Percentiles rank a stretch among this genome's conserved stretches.
Evolutionary conservation across 2,113 vertebrate genomes (phyloP).

Genomic region (Urocynchramus pylzowi): DNA sequence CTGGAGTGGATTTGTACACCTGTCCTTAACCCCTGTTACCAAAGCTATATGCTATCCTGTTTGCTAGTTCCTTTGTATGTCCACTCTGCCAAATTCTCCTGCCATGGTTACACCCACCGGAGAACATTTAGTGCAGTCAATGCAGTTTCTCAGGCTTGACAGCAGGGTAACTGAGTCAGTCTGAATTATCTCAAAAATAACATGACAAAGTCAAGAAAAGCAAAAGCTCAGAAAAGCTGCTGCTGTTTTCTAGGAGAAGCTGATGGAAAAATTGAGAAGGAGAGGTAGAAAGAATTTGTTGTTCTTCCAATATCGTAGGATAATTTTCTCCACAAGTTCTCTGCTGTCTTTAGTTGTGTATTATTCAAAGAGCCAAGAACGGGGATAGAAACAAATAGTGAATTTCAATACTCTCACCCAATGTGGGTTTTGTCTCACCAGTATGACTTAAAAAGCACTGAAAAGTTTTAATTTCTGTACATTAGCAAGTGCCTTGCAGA

Average conservation of each 20-base stretch:
- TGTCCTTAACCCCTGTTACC: not conserved
- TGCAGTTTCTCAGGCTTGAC: conserved; percentile 26
- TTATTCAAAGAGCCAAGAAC: not conserved
- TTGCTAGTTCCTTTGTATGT: not conserved
- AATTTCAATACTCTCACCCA: not conserved
- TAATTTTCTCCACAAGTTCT: not conserved
- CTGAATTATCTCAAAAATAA: conserved; percentile 37
- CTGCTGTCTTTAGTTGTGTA: not conserved
- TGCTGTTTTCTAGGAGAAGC: not conserved
- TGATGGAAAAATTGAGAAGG: not conserved
- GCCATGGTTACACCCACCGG: not conserved
- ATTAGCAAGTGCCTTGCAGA: not conserved
- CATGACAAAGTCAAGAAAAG: not conserved
- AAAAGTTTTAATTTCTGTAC: not conserved
- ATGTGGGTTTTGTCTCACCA: not conserved
- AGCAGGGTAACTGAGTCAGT: not conserved
- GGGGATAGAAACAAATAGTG: not conserved
- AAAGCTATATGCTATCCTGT: not conserved
- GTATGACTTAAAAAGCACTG: not conserved
- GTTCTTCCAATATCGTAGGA: not conserved
- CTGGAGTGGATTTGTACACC: not conserved
- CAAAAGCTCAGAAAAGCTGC: not conserved
- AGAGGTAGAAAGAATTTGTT: not conserved
- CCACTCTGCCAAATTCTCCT: not conserved
- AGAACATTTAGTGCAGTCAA: not conserved